Evolutionary conservation across 2,888 invertebrate species (phyloP).

Genomic region (Agelastica alni): DNA sequence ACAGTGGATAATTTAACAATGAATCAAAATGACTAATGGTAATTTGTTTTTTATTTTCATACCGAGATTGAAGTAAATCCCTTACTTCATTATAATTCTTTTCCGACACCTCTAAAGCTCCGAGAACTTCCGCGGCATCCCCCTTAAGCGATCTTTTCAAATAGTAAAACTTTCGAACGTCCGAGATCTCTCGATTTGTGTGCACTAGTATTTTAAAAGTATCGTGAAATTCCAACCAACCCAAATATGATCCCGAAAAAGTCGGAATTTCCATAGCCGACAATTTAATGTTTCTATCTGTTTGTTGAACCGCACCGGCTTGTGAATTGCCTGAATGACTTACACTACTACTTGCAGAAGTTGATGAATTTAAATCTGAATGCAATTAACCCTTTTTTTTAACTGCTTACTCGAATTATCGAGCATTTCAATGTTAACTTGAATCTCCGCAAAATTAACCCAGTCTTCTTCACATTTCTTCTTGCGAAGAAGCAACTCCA

Average conservation of each 20-base stretch:
- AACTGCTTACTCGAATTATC: neutral
- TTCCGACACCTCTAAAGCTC: neutral
- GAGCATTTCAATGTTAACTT: neutral
- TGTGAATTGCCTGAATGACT: neutral
- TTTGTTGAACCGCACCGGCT: neutral
- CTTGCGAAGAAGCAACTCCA: neutral
- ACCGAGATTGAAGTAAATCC: too few relatives aligned
- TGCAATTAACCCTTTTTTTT: neutral
- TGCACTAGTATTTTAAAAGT: too few relatives aligned
- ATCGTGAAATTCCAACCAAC: too few relatives aligned
- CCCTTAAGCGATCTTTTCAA: neutral
- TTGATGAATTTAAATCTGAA: neutral
- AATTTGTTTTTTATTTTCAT: too few relatives aligned
- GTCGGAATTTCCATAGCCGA: conserved; percentile 16
- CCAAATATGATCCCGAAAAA: conserved; percentile 13
- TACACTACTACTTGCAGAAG: neutral
- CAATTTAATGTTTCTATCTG: conserved; percentile 13
- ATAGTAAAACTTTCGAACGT: neutral
- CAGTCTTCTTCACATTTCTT: neutral
- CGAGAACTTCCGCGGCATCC: neutral
- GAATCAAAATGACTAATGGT: too few relatives aligned
- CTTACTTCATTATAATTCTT: too few relatives aligned
- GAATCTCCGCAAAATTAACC: neutral
- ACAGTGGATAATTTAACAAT: too few relatives aligned
- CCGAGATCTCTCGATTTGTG: too few relatives aligned